Conservation (phyloP, 2,113 vertebrate species). For the Platycercus adscitus region DNA sequence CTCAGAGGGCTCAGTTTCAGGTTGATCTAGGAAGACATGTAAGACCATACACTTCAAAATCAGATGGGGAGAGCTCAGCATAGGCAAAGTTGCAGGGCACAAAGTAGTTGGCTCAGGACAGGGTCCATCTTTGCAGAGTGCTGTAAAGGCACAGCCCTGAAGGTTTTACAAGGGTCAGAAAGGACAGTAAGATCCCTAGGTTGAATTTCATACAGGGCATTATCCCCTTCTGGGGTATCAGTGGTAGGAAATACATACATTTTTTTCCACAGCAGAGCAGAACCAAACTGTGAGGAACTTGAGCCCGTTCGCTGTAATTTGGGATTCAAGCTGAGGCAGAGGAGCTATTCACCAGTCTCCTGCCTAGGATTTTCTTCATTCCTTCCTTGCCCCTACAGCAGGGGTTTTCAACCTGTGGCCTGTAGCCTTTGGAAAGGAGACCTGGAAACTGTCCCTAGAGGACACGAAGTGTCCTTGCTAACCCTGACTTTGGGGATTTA, state of each 20-base stretch:
- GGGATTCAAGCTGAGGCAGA: background rate
- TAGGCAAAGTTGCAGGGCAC: background rate
- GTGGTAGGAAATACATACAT: background rate
- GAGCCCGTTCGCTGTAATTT: background rate
- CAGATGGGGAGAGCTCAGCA: background rate
- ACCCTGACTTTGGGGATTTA: background rate
- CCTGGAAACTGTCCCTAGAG: background rate
- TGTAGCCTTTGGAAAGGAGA: background rate
- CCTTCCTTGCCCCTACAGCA: background rate
- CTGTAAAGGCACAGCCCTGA: background rate
- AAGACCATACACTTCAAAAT: background rate
- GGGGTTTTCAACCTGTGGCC: background rate
- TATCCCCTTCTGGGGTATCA: background rate
- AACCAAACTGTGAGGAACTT: background rate
- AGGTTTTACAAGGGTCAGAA: background rate
- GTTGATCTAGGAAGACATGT: background rate
- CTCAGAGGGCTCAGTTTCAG: background rate
- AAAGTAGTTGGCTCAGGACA: background rate
- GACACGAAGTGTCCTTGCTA: background rate
- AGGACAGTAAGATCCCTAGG: background rate
- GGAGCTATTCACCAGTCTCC: background rate
- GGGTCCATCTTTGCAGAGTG: too few species aligned
- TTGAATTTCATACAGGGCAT: background rate
- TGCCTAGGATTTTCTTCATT: background rate
- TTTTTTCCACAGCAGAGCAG: background rate